Base-by-base conservation (phyloP, 2,797 vertebrate genomes). In the Harpia harpyja region DNA sequence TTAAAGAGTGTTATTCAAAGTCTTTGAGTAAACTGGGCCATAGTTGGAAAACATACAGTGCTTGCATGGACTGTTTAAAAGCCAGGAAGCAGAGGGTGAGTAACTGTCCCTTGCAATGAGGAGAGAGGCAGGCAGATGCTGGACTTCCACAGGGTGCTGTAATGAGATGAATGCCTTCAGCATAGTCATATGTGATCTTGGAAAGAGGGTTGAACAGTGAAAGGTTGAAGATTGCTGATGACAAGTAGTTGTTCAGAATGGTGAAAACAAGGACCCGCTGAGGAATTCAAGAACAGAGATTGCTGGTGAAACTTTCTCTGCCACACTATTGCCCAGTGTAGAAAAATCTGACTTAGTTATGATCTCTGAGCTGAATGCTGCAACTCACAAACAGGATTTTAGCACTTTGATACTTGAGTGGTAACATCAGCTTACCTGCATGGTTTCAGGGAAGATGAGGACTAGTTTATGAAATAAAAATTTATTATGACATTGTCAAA, bases 1-100 rank as follows among this genome's bases (percentile, higher is more conserved):
- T 94, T 89, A 74, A 85, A 70, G 60, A 85, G 53, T n/a, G 19
- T 77, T 92, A 33, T 80, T 74, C 56, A 60, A 70, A 93, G n/a
- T 30, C 35, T 76, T 76, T 37, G 46, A 60, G 48, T 89, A 68
- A 94, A 94, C 37, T 83, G 64, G 64, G 78, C 46, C 49, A 35
- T 63, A 68, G 76, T 33, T 86, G 78, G 56, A 76, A 89, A 91
- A 67, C 32, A 63, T n/a, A 18, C 4, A 39, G 35, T 41, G 9
- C 37, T 89, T 75, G 41, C 14, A 21, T 32, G 61, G 44, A 7
- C 56, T 64, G 35, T 60, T 85, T 27, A 32, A 72, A 80, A 59
- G 30, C 57, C n/a, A 19, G 68, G 56, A 68, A 65, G 30, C 27
- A 64, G 76, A 60, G 20, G 11, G 9, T 67, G 11, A 23, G 56